Base-by-base conservation (phyloP, 1,140 invertebrate genomes). In the Eciton burchellii region DNA sequence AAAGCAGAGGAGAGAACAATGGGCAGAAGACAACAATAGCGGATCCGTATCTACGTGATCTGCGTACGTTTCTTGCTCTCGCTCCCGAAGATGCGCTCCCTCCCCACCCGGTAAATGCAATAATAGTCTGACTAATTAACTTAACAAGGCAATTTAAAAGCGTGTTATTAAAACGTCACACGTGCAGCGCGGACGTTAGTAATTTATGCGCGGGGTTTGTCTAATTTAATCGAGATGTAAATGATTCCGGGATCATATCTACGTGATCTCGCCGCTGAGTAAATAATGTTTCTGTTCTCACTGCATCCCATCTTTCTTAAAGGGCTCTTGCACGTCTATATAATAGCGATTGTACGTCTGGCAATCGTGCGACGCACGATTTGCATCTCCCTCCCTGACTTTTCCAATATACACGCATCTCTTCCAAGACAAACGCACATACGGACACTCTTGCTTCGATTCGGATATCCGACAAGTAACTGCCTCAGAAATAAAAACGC, bases 111-210 rank as follows among this genome's bases (percentile, higher is more conserved):
- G 8, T 62, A 21, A 6, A 41, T 41, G 56, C 19, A 68, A 56
- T 68, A 70, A 79, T n/a, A 47, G 41, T 57, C 29, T 45, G 56
- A 8, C 12, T 79, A 79, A 79, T 79, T 79, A 79, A 24, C 35
- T 68, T 56, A 79, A 79, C 24, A 19, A 57, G n/a, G 21, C 29
- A 57, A 79, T 79, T 70, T 70, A 14, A 68, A 68, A 70, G 26
- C 63, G 41, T 57, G 21, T 26, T 79, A 79, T 79, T 79, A 70
- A 21, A 43, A 70, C 0, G 19, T 68, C 54, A 41, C 41, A 76
- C 60, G 41, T 52, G n/a, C 56, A 79, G 63, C 45, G 63, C 62
- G 35, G 29, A 26, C 49, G 54, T 70, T 70, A 60, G 43, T 49
- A 70, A 70, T 70, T 79, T 57, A 70, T 56, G 2, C 26, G 1